Base-by-base conservation (phyloP, 2,797 vertebrate genomes). In the Parambassis ranga region DNA sequence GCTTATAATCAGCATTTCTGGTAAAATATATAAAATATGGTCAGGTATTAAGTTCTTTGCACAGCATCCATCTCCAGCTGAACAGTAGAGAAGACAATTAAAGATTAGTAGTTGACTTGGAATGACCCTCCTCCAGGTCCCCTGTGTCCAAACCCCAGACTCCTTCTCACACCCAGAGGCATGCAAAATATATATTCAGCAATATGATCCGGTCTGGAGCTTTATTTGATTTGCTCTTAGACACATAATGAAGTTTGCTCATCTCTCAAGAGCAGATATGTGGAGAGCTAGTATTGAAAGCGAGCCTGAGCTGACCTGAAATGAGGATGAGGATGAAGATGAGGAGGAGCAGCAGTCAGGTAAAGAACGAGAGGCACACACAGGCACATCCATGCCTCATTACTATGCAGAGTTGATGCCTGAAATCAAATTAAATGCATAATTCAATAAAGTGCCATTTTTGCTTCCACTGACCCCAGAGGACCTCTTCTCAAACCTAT, bases 401-500 rank as follows among this genome's bases (percentile, higher is more conserved):
- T 53, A 44, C 20, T 46, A 87, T 84, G 81, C 75, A 76, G 20
- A 55, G 36, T 47, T 66, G 46, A 65, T 62, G 20, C 42, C 65
- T 65, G 38, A 82, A 89, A 85, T 89, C 77, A 88, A 89, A 90
- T 90, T 85, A 89, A 83, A 85, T 48, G 75, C 49, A 62, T 87
- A 87, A 90, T 89, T 77, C 84, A 87, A 89, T 90, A 87, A 85
- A 84, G 56, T 60, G 41, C 28, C 16, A 44, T 71, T 82, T 89
- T 76, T 78, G 72, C 82, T 65, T 77, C 22, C 64, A 72, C 58
- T 86, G 84, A 90, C 81, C 89, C 80, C 71, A 57, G 46, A 85
- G 68, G 78, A 86, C 81, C 82, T 91, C 65, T 86, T 92, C 82
- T 91, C 89, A 92, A 90, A 90, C 83, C 90, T 81, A 86, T 89